Conservation (phyloP, 2,113 vertebrate genomes). For the Otocyon megalotis region DNA sequence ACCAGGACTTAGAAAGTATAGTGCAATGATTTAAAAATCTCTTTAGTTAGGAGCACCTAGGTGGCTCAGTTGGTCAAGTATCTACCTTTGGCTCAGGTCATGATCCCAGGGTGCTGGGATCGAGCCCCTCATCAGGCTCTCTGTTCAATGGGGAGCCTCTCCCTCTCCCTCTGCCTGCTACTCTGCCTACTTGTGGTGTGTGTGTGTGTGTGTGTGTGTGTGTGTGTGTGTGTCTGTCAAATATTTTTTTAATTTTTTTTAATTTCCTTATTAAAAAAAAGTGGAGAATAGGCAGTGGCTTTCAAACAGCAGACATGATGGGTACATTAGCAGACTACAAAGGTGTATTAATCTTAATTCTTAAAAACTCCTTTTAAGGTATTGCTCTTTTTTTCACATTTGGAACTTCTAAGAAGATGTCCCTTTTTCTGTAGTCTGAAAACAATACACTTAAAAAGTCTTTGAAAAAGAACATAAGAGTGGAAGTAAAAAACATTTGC, state of each 20-base stretch:
- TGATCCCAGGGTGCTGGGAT: too few species aligned
- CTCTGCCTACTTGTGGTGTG: too few species aligned
- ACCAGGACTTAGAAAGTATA: neutral
- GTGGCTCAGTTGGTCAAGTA: too few species aligned
- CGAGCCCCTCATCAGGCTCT: too few species aligned
- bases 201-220: too few species aligned
- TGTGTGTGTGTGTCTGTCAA: too few species aligned
- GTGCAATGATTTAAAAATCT: neutral
- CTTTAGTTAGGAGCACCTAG: neutral
- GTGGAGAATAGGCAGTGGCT: neutral
- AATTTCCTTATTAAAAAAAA: neutral
- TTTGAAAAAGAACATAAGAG: neutral
- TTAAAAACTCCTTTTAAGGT: neutral
- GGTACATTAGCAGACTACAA: neutral
- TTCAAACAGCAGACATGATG: neutral
- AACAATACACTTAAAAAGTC: neutral
- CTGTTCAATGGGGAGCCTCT: too few species aligned
- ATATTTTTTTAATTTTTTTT: too few species aligned
- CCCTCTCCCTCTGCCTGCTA: too few species aligned
- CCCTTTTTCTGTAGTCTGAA: neutral
- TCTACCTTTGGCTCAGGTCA: too few species aligned
- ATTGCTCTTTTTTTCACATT: neutral
- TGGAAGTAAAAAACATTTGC: neutral
- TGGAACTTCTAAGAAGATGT: neutral
- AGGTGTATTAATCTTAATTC: neutral